Conservation (phyloP, 2,888 invertebrate genomes). For the Acleris sparsana region DNA sequence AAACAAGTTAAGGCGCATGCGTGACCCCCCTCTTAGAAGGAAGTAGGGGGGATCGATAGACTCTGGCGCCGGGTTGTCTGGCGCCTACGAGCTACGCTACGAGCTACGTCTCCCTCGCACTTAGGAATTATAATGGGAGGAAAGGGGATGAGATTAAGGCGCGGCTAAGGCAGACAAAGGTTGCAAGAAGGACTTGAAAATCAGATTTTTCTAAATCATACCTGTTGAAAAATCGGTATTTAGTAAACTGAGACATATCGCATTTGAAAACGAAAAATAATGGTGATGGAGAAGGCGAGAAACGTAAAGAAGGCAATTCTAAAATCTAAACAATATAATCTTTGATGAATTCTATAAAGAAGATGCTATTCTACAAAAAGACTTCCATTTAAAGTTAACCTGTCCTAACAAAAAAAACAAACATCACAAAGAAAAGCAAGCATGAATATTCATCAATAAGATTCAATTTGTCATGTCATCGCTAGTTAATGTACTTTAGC, state of each 20-base stretch:
- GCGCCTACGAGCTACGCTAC: slow-evolving; percentile 55
- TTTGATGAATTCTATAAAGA: too few relatives aligned
- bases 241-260: not conserved
- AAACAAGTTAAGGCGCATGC: slow-evolving; percentile 70
- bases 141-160: slow-evolving; percentile 36
- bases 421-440: not conserved
- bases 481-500: slow-evolving; percentile 24
- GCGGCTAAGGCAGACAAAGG: slow-evolving; percentile 38
- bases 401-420: not conserved
- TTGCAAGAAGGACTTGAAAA: not conserved
- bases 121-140: slow-evolving; percentile 10
- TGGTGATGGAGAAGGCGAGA: too few relatives aligned
- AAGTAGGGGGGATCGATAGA: slow-evolving; percentile 62
- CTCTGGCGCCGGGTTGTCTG: slow-evolving; percentile 79
- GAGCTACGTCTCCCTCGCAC: slow-evolving; percentile 39
- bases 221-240: not conserved
- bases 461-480: not conserved
- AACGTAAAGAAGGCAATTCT: too few relatives aligned
- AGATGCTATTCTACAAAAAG: too few relatives aligned
- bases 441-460: not conserved
- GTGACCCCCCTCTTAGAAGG: slow-evolving; percentile 43
- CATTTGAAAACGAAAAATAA: too few relatives aligned
- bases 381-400: not conserved
- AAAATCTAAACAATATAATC: too few relatives aligned
- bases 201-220: not conserved